Evolutionary conservation across 2,888 invertebrate genomes (phyloP).

Genomic region (Asteroscopus sphinx): DNA sequence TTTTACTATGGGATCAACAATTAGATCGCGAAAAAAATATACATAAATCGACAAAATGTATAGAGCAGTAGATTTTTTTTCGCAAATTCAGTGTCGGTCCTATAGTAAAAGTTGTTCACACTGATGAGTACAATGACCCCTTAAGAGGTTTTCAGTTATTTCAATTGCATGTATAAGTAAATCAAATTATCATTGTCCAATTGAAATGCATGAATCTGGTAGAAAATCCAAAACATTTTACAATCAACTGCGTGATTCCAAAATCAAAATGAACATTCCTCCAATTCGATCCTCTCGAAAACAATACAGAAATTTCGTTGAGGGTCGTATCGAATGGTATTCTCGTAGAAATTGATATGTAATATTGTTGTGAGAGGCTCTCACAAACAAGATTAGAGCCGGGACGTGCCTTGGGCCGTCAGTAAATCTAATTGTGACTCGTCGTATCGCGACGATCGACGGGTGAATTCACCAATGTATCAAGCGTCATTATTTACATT

Average conservation of each 20-base stretch:
- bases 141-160: too few relatives aligned
- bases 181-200: too few relatives aligned
- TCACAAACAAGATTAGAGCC: slow-evolving; percentile 70
- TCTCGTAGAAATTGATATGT: slow-evolving; percentile 62
- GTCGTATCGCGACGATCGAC: slow-evolving; percentile 49
- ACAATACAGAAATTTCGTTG: slow-evolving; percentile 27
- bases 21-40: too few relatives aligned
- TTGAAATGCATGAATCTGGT: too few relatives aligned
- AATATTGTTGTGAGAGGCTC: slow-evolving; percentile 68
- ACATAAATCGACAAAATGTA: too few relatives aligned
- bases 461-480: slow-evolving; percentile 44
- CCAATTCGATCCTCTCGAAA: slow-evolving; percentile 19
- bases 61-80: too few relatives aligned
- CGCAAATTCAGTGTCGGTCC: too few relatives aligned
- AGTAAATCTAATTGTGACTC: slow-evolving; percentile 70
- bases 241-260: slow-evolving; percentile 6
- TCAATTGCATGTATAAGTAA: too few relatives aligned
- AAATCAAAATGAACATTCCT: slow-evolving; percentile 26
- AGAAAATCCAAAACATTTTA: too few relatives aligned
- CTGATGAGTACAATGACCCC: too few relatives aligned
- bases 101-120: too few relatives aligned
- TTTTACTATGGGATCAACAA: too few relatives aligned
- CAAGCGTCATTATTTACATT: slow-evolving; percentile 54
- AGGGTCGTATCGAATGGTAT: slow-evolving; percentile 43
- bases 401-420: slow-evolving; percentile 66